Evolutionary conservation across 2,113 vertebrate species (phyloP).

Genomic region (Toxotes jaculatrix): DNA sequence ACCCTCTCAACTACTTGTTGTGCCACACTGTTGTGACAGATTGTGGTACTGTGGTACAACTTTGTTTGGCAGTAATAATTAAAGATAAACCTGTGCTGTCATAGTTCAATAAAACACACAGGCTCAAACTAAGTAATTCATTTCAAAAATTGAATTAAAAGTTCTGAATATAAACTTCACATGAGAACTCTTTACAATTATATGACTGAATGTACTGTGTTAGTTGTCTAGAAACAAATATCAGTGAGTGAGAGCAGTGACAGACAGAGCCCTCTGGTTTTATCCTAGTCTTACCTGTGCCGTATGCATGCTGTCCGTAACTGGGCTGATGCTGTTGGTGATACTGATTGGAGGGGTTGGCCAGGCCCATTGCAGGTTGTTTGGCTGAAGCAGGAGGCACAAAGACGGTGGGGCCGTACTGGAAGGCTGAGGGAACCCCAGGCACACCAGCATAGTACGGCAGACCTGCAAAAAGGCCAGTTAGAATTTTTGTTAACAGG

Average conservation of each 20-base stretch:
- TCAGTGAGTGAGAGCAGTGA: background rate
- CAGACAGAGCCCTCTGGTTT: background rate
- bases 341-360: slow-evolving; percentile 88
- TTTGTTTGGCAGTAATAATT: background rate
- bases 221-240: background rate
- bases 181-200: background rate
- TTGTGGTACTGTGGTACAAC: background rate
- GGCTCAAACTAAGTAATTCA: background rate
- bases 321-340: slow-evolving; percentile 92
- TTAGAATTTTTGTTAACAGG: background rate
- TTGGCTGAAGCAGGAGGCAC: slow-evolving; percentile 95
- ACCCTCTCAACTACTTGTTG: background rate
- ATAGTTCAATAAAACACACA: slow-evolving; percentile 14
- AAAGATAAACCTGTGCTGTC: background rate
- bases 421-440: slow-evolving; percentile 94
- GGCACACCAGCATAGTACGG: slow-evolving; percentile 95
- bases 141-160: background rate
- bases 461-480: slow-evolving; percentile 76
- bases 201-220: background rate
- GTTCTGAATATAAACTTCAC: background rate
- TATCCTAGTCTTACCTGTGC: slow-evolving; percentile 84
- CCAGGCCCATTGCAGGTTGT: slow-evolving; percentile 90
- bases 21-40: background rate
- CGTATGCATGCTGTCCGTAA: slow-evolving; percentile 92
- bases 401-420: slow-evolving; percentile 96